Evolutionary conservation across 1,140 invertebrate species (phyloP), one percentile per base, ranked within the genome.

Genomic region (Caerostris darwini): DNA sequence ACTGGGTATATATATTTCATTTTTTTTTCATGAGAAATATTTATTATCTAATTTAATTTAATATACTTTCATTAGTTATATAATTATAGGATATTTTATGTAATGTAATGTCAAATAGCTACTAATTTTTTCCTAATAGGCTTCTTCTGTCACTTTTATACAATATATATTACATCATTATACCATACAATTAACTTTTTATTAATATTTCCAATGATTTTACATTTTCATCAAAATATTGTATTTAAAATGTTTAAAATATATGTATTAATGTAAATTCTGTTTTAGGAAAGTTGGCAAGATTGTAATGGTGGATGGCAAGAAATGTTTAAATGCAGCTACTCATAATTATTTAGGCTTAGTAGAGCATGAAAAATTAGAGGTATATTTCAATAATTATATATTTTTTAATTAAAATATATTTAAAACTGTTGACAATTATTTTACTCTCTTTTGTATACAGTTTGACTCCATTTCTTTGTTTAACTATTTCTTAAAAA

Each of bases 331-430:
- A 0, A 99, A 99, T 96, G 96, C 99, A 94, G 98, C 97, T 1
- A 98, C 98, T 3, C 97, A 98, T 85, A 99, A 99, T 96, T 99
- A 98, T 96, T 96, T 99, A 6, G 97, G 97, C 61, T 97, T 99
- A 90, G 96, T 97, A 2, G 98, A 98, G 77, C 97, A 98, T 95
- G 95, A 96, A 89, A 94, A 96, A 67, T 96, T 97, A 82, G 97
- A 97, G 95, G 96, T 97, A 85, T 58, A 7, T 85, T 14, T 50
- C 53, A 50, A 69, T 67, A 53, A 34, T 34, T 34, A 34, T 34
- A 34, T 34, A 34, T 34, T 34, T 2, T 34, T 34, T 34, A 34
- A 34, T 50, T 77, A 1, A 34, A 50, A 50, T 12, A 12, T 77
- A 14, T 50, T 77, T 53, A 5, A 0, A 50, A 10, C 7, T 50